These are phyloP conservation scores for Cirrhinus mrigala DNA, from an alignment of 2,797 vertebrate genomes.

Conservation along the genomic window DNA sequence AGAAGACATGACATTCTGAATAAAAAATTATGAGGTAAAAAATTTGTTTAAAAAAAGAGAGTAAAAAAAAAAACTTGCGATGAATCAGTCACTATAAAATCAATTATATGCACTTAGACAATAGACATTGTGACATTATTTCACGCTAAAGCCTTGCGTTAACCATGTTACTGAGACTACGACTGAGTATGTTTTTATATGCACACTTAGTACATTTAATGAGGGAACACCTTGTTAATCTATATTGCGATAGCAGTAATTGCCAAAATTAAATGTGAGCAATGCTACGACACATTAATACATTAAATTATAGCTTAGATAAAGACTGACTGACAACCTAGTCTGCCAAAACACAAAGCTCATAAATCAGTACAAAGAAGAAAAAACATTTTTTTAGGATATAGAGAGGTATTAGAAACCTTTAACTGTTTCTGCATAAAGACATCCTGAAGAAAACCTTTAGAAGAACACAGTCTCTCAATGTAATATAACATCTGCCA, in stretches of 20 bases:
- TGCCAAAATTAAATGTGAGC: not conserved
- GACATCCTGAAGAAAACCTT: not conserved
- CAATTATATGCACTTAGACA: not conserved
- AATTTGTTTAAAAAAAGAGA: not conserved
- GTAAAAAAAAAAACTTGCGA: not conserved
- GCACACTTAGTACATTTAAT: not conserved
- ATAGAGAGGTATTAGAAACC: too few species aligned
- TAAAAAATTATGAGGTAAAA: not conserved
- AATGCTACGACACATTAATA: not conserved
- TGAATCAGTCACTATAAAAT: not conserved
- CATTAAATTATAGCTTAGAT: constrained; percentile 20
- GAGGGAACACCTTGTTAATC: not conserved
- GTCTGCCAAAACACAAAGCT: constrained; percentile 10
- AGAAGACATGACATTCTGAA: not conserved
- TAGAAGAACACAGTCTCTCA: not conserved
- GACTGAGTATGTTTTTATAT: not conserved
- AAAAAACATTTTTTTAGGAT: not conserved
- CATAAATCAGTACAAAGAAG: not conserved
- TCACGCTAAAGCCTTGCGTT: not conserved
- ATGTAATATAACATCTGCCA: not conserved
- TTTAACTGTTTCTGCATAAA: not conserved
- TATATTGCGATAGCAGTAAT: not conserved
- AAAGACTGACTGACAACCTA: not conserved
- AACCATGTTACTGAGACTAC: not conserved
- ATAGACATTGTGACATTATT: not conserved